Conservation (phyloP, 2,113 vertebrate species). For the Spea bombifrons region DNA sequence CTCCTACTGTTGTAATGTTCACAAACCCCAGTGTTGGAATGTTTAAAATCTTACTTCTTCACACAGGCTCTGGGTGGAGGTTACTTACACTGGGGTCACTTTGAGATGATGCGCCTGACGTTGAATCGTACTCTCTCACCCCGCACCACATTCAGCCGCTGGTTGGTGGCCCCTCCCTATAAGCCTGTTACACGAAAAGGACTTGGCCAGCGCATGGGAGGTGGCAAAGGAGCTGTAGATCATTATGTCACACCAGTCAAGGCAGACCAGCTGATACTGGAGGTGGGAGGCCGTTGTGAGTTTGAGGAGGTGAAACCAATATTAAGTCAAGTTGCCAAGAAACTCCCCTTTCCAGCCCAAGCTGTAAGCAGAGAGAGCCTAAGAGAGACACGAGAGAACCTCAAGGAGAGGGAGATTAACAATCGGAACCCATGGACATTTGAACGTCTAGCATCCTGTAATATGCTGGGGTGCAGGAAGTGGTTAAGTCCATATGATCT, state of each 20-base stretch:
- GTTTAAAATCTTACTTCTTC: neutral
- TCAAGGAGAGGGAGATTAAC: slow-evolving; percentile 63
- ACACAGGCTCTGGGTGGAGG: slow-evolving; percentile 85
- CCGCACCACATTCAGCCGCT: slow-evolving; percentile 78
- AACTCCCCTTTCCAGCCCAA: slow-evolving; percentile 83
- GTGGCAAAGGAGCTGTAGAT: slow-evolving; percentile 90
- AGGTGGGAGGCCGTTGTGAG: slow-evolving; percentile 83
- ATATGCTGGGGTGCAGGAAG: slow-evolving; percentile 88
- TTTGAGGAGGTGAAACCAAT: slow-evolving; percentile 73
- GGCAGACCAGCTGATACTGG: slow-evolving; percentile 75
- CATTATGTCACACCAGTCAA: slow-evolving; percentile 85
- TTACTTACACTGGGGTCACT: slow-evolving; percentile 89
- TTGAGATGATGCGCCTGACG: slow-evolving; percentile 93
- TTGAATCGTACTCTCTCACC: slow-evolving; percentile 82
- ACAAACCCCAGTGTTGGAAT: too few relatives aligned
- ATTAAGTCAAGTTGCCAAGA: slow-evolving; percentile 76
- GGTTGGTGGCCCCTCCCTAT: slow-evolving; percentile 78
- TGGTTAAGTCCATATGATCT: slow-evolving; percentile 84
- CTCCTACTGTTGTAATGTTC: too few relatives aligned
- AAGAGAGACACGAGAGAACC: slow-evolving; percentile 56
- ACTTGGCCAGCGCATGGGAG: slow-evolving; percentile 92
- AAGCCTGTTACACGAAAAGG: slow-evolving; percentile 86
- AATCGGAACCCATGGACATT: slow-evolving; percentile 98
- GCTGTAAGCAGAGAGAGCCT: slow-evolving; percentile 75
- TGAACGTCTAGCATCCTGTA: slow-evolving; percentile 66